These are phyloP conservation scores for Glyphotaelius pellucidus DNA, from an alignment of 2,888 invertebrate species.

Conservation along the genomic window DNA sequence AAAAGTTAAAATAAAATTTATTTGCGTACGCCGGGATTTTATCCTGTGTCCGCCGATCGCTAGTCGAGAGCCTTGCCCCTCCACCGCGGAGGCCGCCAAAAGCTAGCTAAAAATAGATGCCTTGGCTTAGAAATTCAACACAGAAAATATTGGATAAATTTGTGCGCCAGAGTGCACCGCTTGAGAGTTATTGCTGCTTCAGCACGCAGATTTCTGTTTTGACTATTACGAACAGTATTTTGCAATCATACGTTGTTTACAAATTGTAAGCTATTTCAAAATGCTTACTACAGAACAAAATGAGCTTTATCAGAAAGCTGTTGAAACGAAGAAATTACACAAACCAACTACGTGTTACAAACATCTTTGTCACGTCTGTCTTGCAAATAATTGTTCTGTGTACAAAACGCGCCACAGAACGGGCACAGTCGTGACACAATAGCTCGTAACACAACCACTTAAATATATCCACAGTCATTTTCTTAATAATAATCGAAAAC, in stretches of 20 bases:
- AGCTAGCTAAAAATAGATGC: too few relatives aligned
- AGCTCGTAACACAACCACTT: background rate
- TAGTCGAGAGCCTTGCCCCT: too few relatives aligned
- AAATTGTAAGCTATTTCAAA: background rate
- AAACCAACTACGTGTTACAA: background rate
- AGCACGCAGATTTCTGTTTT: too few relatives aligned
- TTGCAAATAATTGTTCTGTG: background rate
- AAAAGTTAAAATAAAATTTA: too few relatives aligned
- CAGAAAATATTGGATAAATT: too few relatives aligned
- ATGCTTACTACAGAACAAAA: background rate
- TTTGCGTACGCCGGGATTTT: too few relatives aligned
- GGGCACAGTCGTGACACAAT: background rate
- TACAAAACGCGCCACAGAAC: background rate
- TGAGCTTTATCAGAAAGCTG: background rate
- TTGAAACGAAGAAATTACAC: background rate
- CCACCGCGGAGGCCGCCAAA: too few relatives aligned
- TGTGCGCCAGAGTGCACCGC: too few relatives aligned
- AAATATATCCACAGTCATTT: background rate
- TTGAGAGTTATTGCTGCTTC: too few relatives aligned
- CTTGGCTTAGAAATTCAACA: too few relatives aligned
- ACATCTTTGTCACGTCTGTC: background rate
- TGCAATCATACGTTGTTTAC: background rate
- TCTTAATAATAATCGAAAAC: background rate
- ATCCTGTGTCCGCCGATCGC: too few relatives aligned
- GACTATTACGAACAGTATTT: too few relatives aligned